Evolutionary conservation across 2,888 invertebrate genomes (phyloP), one percentile per base, ranked within the genome.

Genomic region (Leistus spinibarbis): DNA sequence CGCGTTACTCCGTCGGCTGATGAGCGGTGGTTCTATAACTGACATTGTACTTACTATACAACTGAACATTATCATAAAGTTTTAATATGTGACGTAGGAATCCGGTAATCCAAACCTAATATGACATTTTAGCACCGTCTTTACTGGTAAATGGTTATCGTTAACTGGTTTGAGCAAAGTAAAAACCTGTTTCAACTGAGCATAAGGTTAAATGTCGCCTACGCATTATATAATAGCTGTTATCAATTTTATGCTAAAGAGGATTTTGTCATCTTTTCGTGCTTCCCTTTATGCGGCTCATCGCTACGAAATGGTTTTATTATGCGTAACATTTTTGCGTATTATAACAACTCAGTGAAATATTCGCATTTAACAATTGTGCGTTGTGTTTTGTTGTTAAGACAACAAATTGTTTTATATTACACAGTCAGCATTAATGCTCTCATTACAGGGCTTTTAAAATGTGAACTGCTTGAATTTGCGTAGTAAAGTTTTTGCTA

Each of bases 211-310:
- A 68, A 63, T 63, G 53, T 70, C 70, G 57, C 22, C 40, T 19
- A 60, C 19, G 60, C 60, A 60, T 17, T 17, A 16, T 69, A 64
- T 71, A 64, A 65, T 64, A 23, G 71, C 56, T 54, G 40, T 72
- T 72, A 66, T 66, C 72, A 72, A 72, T 72, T 72, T 72, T 54
- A 72, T 66, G 66, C 66, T 72, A 72, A 72, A 56, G 64, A 72
- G 66, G 66, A 72, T 72, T 72, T 63, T 71, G 71, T 71, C 65
- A 65, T 65, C 71, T 56, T 71, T 71, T 69, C 56, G 27, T 57
- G 53, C 54, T 22, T 53, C 68, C 53, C 64, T 63, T 24, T 69
- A 69, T 60, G 69, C 69, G 20, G 66, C n/a, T 69, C 60, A 27
- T 40, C 40, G 40, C 40, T 40, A 40, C 57, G 23, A 20, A 69